phyloP scores from a whole-genome alignment of 2,797 vertebrate species.

The Sebastes nivosus region DNA sequence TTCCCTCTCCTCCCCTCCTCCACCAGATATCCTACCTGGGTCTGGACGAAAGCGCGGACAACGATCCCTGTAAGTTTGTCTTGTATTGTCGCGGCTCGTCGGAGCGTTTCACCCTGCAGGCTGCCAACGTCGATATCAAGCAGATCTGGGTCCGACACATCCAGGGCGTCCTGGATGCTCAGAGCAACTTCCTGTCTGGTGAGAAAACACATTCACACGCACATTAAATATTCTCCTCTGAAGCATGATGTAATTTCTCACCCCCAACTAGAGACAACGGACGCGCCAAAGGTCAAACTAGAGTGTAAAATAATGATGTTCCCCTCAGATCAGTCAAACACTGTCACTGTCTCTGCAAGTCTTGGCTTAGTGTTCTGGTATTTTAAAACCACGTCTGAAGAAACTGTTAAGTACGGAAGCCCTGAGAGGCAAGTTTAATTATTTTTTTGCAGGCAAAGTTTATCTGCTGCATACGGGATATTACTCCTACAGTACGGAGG shows the following conservation, averaged over 20 bases:
- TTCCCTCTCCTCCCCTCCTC: neutral
- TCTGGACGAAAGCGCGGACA: constrained; percentile 91
- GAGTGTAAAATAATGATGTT: neutral
- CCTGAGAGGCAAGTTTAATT: too few species aligned
- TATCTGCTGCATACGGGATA: accelerated
- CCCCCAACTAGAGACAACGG: neutral
- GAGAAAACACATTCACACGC: neutral
- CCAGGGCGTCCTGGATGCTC: constrained; percentile 91
- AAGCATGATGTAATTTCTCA: neutral
- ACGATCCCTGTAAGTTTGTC: constrained; percentile 95
- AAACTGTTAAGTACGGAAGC: too few species aligned
- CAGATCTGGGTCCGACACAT: constrained; percentile 95
- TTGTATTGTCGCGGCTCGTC: constrained; percentile 90
- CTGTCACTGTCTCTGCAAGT: neutral
- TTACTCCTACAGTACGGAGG: too few species aligned
- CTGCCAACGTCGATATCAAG: constrained; percentile 93
- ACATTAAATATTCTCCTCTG: neutral
- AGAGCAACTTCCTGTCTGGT: constrained; percentile 95
- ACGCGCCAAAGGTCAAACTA: neutral
- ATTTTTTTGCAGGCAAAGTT: too few species aligned
- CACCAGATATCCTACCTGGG: constrained; percentile 91
- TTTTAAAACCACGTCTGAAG: too few species aligned
- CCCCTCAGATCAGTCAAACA: neutral
- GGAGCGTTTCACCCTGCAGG: constrained; percentile 92
- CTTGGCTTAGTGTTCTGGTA: too few species aligned